Percentiles rank a stretch among this genome's conserved stretches.
Conservation (phyloP, 2,797 vertebrate genomes). For the Lophotriccus pileatus region DNA sequence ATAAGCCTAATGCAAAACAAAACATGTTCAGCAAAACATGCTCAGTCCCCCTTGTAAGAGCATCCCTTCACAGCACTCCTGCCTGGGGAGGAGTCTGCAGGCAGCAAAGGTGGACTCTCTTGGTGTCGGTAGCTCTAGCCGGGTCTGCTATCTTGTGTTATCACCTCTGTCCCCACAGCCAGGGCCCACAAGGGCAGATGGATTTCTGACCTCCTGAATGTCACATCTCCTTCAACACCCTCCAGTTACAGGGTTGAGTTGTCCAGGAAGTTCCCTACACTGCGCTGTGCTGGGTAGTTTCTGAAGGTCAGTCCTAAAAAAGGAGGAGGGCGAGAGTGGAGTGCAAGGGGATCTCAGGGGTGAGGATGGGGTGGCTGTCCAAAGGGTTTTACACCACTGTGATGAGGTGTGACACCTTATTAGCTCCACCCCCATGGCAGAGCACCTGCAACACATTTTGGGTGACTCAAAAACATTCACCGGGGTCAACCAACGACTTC, state of each 20-base stretch:
- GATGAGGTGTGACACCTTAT: background rate
- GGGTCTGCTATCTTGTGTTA: background rate
- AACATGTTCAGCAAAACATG: background rate
- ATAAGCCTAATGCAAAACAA: constrained; percentile 25
- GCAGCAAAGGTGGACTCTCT: background rate
- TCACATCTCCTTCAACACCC: background rate
- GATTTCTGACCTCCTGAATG: background rate
- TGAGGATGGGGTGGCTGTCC: background rate
- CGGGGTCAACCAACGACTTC: background rate
- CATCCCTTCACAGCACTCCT: background rate
- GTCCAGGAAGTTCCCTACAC: background rate
- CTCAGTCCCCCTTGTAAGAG: background rate
- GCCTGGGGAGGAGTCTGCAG: background rate
- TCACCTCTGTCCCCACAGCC: background rate
- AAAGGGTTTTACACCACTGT: background rate
- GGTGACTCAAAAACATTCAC: background rate
- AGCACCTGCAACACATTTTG: background rate
- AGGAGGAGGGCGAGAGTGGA: background rate
- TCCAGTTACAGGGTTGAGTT: background rate
- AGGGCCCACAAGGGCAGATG: background rate
- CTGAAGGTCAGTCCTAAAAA: background rate
- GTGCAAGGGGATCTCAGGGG: background rate
- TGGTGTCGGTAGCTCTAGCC: background rate
- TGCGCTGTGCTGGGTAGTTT: background rate
- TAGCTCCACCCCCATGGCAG: background rate